A percentile compares a stretch with the other conserved stretches of the same genome.
phyloP scores from a whole-genome alignment of 2,888 invertebrate species.

The Sericinus montela region DNA sequence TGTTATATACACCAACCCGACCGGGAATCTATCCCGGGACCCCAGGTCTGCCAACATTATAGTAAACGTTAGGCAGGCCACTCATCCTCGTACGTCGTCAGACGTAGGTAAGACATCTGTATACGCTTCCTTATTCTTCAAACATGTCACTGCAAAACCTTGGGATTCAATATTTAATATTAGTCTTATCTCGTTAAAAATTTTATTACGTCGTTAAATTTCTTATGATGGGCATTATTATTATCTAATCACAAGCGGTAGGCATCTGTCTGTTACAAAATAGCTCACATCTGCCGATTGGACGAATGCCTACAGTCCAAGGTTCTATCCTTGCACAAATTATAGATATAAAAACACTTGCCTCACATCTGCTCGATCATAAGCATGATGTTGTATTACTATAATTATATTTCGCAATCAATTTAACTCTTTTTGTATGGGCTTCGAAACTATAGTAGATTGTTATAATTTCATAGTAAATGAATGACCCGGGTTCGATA shows the following conservation, averaged over 20 bases:
- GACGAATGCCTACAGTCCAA: not conserved
- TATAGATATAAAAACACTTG: not conserved
- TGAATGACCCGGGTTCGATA: too few relatives aligned
- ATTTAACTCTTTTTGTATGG: not conserved
- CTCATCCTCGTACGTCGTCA: too few relatives aligned
- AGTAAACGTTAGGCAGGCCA: too few relatives aligned
- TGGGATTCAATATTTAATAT: not conserved
- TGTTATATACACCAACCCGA: too few relatives aligned
- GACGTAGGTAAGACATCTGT: too few relatives aligned
- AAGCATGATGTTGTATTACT: not conserved
- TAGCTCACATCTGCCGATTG: constrained; percentile 13
- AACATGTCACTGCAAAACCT: too few relatives aligned
- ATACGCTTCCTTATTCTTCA: too few relatives aligned
- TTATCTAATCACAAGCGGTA: constrained; percentile 10
- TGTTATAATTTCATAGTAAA: too few relatives aligned
- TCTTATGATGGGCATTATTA: constrained; percentile 11
- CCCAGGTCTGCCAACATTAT: too few relatives aligned
- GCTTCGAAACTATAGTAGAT: too few relatives aligned
- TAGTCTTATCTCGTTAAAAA: not conserved
- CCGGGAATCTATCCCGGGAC: too few relatives aligned
- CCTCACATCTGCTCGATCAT: not conserved
- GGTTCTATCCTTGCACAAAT: constrained; percentile 7
- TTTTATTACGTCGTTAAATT: constrained; percentile 12
- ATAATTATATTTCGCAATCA: not conserved
- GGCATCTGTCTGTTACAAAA: constrained; percentile 15